Evolutionary conservation across 2,113 vertebrate genomes (phyloP), one percentile per base, ranked within the genome.

Genomic region (Chloropsis cyanopogon): DNA sequence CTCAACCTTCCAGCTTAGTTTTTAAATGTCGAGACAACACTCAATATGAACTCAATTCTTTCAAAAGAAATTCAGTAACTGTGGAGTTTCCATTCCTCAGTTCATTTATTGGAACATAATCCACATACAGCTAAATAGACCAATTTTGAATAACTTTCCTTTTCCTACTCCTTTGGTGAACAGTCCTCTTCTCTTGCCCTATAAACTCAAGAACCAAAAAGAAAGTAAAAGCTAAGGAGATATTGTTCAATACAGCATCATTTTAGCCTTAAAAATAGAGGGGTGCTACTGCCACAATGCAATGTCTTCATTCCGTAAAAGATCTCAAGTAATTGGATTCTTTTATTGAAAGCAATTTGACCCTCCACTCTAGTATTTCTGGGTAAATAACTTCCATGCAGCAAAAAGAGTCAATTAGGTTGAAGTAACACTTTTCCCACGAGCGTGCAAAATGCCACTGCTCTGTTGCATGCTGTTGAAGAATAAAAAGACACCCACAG

Each of bases 401-500:
- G 56, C 80, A 80, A 70, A 76, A 92, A 53, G 77, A 82, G 93
- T 83, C 86, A 89, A 86, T 96, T 93, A 91, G 22, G 53, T 93
- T 96, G 82, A 96, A 93, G 52, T 75, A 96, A 88, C 39, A 17
- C 56, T 97, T 83, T 83, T 88, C 83, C 78, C 82, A 89, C 1
- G 14, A 81, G 69, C 6, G 26, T 89, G 57, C 33, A 82, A 95
- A 96, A 95, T 84, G 83, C 82, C 75, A 92, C 59, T 46, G 39
- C 87, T 95, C 90, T 89, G 63, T 77, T 83, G 71, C 11, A 59
- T 56, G 63, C 44, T 82, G 69, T 88, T 96, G 92, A 96, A 76
- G 95, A 96, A 96, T 86, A 88, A 94, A 97, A 95, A 84, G 65
- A 89, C 90, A 96, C 75, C 70, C 73, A 37, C 82, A 95, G 82